These are phyloP conservation scores for Ferdinandea cuprea DNA, from an alignment of 2,888 invertebrate species.

Conservation along the genomic window DNA sequence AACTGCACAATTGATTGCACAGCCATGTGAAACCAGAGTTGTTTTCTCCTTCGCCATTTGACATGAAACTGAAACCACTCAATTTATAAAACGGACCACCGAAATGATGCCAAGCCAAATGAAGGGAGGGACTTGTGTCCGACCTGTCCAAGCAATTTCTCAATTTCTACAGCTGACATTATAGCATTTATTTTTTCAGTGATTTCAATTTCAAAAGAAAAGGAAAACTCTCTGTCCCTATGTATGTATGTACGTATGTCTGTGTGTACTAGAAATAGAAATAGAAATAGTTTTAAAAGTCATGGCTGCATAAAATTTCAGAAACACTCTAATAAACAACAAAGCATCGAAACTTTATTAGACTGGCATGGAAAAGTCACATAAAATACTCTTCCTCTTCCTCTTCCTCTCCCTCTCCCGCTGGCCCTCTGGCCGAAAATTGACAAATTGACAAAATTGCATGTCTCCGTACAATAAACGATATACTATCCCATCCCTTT, in stretches of 20 bases:
- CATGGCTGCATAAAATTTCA: slow-evolving; percentile 27
- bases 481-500: slow-evolving; percentile 25
- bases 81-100: slow-evolving; percentile 66
- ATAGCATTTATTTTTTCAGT: slow-evolving; percentile 24
- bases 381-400: slow-evolving; percentile 31
- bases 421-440: slow-evolving; percentile 55
- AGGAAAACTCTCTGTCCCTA: slow-evolving; percentile 4
- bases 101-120: slow-evolving; percentile 48
- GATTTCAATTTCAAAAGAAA: slow-evolving; percentile 15
- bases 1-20: slow-evolving; percentile 70
- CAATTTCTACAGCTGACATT: slow-evolving; percentile 28
- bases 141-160: slow-evolving; percentile 20
- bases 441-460: slow-evolving; percentile 74
- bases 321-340: slow-evolving; percentile 23
- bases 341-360: slow-evolving; percentile 26
- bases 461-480: slow-evolving; percentile 63
- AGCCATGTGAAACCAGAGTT: slow-evolving; percentile 35
- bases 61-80: slow-evolving; percentile 59
- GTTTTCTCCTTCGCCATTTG: slow-evolving; percentile 43
- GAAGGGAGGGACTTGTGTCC: slow-evolving; percentile 35
- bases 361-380: slow-evolving; percentile 43
- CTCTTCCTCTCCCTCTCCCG: too few relatives aligned
- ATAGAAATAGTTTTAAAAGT: slow-evolving; percentile 19
- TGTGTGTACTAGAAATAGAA: too few relatives aligned
- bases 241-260: too few relatives aligned